Evolutionary conservation across 2,113 vertebrate species (phyloP), one percentile per base, ranked within the genome.

Genomic region (Scophthalmus maximus): DNA sequence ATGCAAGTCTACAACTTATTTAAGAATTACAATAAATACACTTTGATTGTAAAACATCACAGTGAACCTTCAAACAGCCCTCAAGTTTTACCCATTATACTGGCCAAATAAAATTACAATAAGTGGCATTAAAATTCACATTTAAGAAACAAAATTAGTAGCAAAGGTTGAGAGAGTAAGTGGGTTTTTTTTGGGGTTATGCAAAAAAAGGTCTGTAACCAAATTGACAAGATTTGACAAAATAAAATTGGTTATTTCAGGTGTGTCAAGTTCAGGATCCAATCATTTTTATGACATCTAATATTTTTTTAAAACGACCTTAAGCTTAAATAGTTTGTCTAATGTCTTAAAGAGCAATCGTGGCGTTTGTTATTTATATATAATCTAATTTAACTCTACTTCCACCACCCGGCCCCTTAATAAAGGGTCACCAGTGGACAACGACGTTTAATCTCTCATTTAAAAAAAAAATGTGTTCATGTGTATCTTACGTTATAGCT

Each of bases 21-120:
- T 42, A 52, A 50, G 23, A 59, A 73, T 64, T n/a, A 32, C 26
- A 50, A 61, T 40, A 3, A 25, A 67, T 40, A 26, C 59, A 27
- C 23, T 7, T 27, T n/a, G 59, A 63, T 36, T 72, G 51, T 55
- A 76, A 42, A 67, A 53, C 34, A 22, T 57, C 22, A 38, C 11
- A 60, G 58, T 79, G 59, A 78, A 49, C 59, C 64, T 76, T 79
- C 15, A 66, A 52, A 62, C 18, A 20, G 14, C 25, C 61, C 20
- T 49, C 20, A 22, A 56, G 63, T 52, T 15, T 78, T 42, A 73
- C 20, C 76, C 22, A 34, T 50, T 23, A 49, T 27, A 11, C 20
- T 10, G 7, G 15, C 11, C 29, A 53, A 60, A 50, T 26, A 15
- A 42, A 63, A 52, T 46, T 0, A 55, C n/a, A 40, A 5, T 34